Evolutionary conservation across 2,797 vertebrate genomes (phyloP), one percentile per base, ranked within the genome.

Genomic region (Cuniculus paca): DNA sequence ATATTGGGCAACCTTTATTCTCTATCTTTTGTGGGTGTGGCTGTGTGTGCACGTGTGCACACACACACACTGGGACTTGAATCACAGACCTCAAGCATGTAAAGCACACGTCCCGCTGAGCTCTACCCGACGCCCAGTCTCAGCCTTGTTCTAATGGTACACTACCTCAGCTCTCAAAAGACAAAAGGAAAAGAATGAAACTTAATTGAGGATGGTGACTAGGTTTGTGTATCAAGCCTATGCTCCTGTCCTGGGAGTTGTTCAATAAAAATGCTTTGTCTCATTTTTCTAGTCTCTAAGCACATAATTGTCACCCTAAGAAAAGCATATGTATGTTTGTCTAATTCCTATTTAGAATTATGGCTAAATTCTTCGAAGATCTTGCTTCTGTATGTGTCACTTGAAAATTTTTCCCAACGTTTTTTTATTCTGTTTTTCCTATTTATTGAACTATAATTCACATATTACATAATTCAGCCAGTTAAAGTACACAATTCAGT

Each of bases 341-440:
- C 28, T 61, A 88, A 63, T 6, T 91, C 77, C n/a, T 52, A 63
- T 70, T 56, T 89, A 78, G 89, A 48, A 22, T 36, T 63, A 52
- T 61, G 10, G 61, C 79, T 91, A 84, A 87, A 34, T 93, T 88
- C 74, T 86, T 91, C 39, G 70, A 52, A 95, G 58, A 87, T 22
- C 89, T 93, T 95, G 58, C 88, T 61, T 94, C 28, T 60, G 1
- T 78, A 5, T 79, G 7, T 77, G 65, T 48, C n/a, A 63, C 81
- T 81, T 92, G 79, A 45, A 72, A 80, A 88, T 74, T n/a, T 91
- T 60, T 54, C 82, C 26, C 19, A 78, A 60, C 22, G 31, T 52
- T 58, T 58, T 65, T 42, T 87, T 42, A 22, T 31, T 17, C 36
- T 75, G 3, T 58, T 84, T 95, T 93, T 48, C 26, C 36, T 80